Evolutionary conservation across 2,888 invertebrate species (phyloP).

Genomic region (Cephus pulcher): DNA sequence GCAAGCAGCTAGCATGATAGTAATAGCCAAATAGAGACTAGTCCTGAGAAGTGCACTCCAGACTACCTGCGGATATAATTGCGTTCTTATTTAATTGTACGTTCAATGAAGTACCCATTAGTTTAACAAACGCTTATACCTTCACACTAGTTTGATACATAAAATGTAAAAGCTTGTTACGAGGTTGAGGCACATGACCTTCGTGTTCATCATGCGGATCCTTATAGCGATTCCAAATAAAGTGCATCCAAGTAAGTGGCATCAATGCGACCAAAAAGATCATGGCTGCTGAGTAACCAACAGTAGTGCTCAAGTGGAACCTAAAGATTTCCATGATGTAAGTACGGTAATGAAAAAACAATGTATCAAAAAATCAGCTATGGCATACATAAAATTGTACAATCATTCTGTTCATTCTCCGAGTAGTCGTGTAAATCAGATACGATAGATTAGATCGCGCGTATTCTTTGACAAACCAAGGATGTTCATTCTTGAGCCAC

Average conservation of each 20-base stretch:
- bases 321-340: slow-evolving; percentile 40
- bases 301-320: slow-evolving; percentile 67
- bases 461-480: not conserved
- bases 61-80: slow-evolving; percentile 66
- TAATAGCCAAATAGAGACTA: slow-evolving; percentile 76
- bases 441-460: not conserved
- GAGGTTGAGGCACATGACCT: slow-evolving; percentile 71
- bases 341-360: not conserved
- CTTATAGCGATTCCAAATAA: slow-evolving; percentile 73
- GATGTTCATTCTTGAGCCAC: not conserved
- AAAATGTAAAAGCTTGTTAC: slow-evolving; percentile 68
- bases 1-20: slow-evolving; percentile 73
- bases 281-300: slow-evolving; percentile 63
- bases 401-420: not conserved
- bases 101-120: not conserved
- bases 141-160: slow-evolving; percentile 70
- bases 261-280: slow-evolving; percentile 71
- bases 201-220: slow-evolving; percentile 66
- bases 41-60: slow-evolving; percentile 74
- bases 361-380: slow-evolving; percentile 19
- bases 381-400: not conserved
- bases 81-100: not conserved
- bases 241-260: slow-evolving; percentile 82
- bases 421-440: not conserved
- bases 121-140: slow-evolving; percentile 31